A percentile compares a stretch with the other conserved stretches of the same genome.
phyloP scores from a whole-genome alignment of 2,113 vertebrate species.

The Nothocercus julius region DNA sequence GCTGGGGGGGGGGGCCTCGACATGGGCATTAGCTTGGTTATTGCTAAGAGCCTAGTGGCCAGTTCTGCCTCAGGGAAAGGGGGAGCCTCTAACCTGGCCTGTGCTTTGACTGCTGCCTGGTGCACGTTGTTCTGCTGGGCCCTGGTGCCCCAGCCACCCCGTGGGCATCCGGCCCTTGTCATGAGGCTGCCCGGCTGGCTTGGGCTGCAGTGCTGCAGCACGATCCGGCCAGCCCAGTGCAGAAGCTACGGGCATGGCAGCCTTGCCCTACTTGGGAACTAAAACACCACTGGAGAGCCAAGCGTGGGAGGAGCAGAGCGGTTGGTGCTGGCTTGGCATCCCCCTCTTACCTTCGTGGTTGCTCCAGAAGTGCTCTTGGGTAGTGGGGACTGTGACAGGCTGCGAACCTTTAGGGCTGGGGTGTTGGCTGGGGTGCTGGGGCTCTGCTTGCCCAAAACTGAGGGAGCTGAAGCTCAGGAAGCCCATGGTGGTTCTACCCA shows the following conservation, averaged over 20 bases:
- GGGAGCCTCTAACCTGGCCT: neutral
- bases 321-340: neutral
- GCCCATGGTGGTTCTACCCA: neutral
- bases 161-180: neutral
- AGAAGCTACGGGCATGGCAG: neutral
- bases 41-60: rapidly evolving
- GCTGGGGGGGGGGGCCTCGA: neutral
- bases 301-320: neutral
- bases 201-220: neutral
- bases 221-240: too few relatives aligned
- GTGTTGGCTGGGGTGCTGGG: neutral
- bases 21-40: rapidly evolving
- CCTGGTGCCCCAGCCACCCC: neutral
- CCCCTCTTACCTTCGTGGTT: neutral
- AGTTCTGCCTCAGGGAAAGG: rapidly evolving
- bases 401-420: neutral
- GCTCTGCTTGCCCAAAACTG: too few relatives aligned
- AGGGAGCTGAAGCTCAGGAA: too few relatives aligned
- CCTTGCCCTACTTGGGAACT: neutral
- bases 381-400: too few relatives aligned
- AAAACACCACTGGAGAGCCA: neutral
- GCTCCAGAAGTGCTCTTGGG: too few relatives aligned
- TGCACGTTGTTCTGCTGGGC: neutral
- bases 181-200: neutral
- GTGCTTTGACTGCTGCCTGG: neutral